Conservation (phyloP, 2,888 invertebrate genomes). For the Myathropa florea region DNA sequence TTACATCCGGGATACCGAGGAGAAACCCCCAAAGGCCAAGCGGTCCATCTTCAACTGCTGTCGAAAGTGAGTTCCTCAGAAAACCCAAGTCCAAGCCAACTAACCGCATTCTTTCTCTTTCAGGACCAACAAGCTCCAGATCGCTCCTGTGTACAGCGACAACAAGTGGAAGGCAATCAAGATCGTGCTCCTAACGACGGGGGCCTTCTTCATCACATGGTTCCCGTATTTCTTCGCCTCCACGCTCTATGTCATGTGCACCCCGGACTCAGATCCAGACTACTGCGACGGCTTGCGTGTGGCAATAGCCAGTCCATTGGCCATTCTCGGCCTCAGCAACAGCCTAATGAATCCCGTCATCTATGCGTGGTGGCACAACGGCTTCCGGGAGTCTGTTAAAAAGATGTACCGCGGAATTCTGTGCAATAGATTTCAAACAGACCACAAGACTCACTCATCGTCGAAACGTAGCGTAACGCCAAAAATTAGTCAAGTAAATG, state of each 20-base stretch:
- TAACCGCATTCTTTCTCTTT: neutral
- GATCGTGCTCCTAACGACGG: constrained; percentile 84
- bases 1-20: constrained; percentile 32
- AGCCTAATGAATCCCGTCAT: constrained; percentile 85
- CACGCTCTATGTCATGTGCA: constrained; percentile 82
- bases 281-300: constrained; percentile 82
- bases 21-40: neutral
- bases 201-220: constrained; percentile 85
- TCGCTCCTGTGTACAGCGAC: constrained; percentile 77
- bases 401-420: constrained; percentile 63
- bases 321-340: constrained; percentile 84
- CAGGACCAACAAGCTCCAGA: constrained; percentile 54
- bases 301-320: constrained; percentile 83
- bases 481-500: constrained; percentile 12
- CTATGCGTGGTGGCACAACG: constrained; percentile 88
- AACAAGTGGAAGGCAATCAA: constrained; percentile 85
- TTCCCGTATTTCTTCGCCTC: constrained; percentile 84
- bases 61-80: constrained; percentile 55
- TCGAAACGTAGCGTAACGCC: constrained; percentile 5
- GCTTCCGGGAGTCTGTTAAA: constrained; percentile 81
- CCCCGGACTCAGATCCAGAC: constrained; percentile 80
- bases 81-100: neutral
- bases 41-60: constrained; percentile 58
- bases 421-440: constrained; percentile 17
- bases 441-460: constrained; percentile 16